Evolutionary conservation across 2,113 vertebrate species (phyloP), one percentile per base, ranked within the genome.

Genomic region (Colius striatus): DNA sequence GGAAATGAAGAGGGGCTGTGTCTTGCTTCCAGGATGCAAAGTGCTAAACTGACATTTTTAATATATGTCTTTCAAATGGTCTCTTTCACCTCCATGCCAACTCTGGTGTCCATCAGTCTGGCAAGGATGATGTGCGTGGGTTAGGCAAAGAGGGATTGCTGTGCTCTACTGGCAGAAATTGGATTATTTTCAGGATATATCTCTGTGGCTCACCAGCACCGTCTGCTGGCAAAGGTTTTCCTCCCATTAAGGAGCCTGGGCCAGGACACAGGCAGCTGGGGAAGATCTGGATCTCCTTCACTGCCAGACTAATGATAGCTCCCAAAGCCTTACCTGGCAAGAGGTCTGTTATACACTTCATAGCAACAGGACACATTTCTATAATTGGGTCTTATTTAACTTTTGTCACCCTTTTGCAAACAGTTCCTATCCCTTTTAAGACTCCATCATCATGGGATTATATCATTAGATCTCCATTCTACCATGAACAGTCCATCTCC

Each of bases 101-200:
- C 25, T 62, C 36, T n/a, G 38, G 17, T 63, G n/a, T 6, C 0
- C 0, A 54, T 41, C 58, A 22, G 7, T 51, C 22, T 54, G 25
- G 10, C 22, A 16, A 90, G 43, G 47, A 55, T 5, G 19, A 23
- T 38, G 12, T 10, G 1, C 8, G 9, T 9, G 32, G 29, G 29
- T 53, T 84, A 73, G 16, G 61, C 32, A 89, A 29, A 87, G 7
- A 71, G 25, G 18, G 20, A 57, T 50, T 53, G 21, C 27, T 51
- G 30, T 32, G 11, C 36, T 90, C 15, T 21, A 4, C 6, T 67
- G 8, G 32, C 32, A 87, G 74, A 67, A 78, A 38, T 5, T 17
- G 20, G 13, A 41, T 29, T 58, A 76, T 75, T 53, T 75, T 66
- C 30, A 16, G 4, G n/a, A 47, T 55, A 1, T 34, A 4, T n/a